phyloP scores from a whole-genome alignment of 1,140 invertebrate species.

The Saccostrea glomerata region DNA sequence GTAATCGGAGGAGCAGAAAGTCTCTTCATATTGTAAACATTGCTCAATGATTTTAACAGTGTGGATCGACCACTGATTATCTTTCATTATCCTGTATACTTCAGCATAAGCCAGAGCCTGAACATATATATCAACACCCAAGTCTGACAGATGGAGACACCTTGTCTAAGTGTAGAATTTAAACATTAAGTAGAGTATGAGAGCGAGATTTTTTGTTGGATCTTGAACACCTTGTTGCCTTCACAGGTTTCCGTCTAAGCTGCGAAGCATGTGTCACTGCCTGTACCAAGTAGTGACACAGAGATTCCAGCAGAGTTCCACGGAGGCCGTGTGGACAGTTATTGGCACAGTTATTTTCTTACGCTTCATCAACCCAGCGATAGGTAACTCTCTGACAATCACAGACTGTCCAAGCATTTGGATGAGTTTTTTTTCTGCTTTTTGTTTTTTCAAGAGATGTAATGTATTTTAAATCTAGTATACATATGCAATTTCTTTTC shows the following conservation, averaged over 20 bases:
- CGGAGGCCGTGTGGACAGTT: slow-evolving; percentile 77
- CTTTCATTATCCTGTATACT: not conserved
- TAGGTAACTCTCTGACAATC: slow-evolving; percentile 83
- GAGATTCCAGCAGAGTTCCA: slow-evolving; percentile 87
- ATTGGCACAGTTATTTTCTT: slow-evolving; percentile 97
- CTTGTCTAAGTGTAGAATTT: not conserved
- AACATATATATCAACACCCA: not conserved
- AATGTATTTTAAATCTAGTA: not conserved
- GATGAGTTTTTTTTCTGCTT: slow-evolving; percentile 8
- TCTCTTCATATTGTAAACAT: too few relatives aligned
- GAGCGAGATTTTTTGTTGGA: slow-evolving; percentile 2
- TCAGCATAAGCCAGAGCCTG: not conserved
- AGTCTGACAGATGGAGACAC: not conserved
- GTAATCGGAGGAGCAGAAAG: not conserved
- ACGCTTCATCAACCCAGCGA: slow-evolving; percentile 98
- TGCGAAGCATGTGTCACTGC: slow-evolving; percentile 99
- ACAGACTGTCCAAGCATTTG: not conserved
- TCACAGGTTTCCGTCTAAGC: slow-evolving; percentile 90
- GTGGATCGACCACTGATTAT: not conserved
- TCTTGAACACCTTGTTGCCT: slow-evolving; percentile 32
- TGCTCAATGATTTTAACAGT: too few relatives aligned
- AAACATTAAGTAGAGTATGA: not conserved
- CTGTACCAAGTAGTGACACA: slow-evolving; percentile 90
- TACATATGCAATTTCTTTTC: not conserved
- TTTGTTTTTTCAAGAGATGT: not conserved